phyloP scores from a whole-genome alignment of 2,113 vertebrate species.

The Tretioscincus oriximinensis region DNA sequence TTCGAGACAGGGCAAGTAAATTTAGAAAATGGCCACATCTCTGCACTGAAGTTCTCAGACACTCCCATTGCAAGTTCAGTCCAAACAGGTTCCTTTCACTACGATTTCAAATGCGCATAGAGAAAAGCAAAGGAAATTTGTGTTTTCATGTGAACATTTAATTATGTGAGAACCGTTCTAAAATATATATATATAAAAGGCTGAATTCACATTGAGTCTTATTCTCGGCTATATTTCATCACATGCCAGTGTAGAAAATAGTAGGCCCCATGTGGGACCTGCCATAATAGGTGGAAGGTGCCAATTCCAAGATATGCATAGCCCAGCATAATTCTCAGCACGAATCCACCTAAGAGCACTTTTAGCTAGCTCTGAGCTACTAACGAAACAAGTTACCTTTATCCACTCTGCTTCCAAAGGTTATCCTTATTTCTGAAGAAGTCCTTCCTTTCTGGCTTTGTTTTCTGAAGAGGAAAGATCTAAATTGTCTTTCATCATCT shows the following conservation, averaged over 20 bases:
- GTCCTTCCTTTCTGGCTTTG: slow-evolving; percentile 9
- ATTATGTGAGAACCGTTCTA: background rate
- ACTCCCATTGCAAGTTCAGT: no score
- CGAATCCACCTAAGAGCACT: background rate
- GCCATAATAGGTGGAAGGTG: no score
- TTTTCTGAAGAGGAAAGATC: background rate
- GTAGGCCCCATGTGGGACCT: no score
- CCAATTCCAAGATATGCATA: no score
- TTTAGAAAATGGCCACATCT: background rate
- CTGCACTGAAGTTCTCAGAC: background rate
- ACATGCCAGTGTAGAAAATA: background rate
- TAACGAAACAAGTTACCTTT: background rate
- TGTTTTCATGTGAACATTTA: background rate
- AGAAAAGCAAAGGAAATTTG: background rate
- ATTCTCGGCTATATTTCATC: no score
- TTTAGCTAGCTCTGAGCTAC: background rate
- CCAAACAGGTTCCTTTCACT: background rate
- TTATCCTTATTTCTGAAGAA: slow-evolving; percentile 9
- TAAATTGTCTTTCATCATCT: background rate
- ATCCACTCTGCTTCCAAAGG: slow-evolving; percentile 10
- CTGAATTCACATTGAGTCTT: slow-evolving; percentile 25
- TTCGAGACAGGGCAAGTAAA: no score
- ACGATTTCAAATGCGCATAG: background rate
- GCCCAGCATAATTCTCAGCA: no score
- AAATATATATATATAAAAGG: background rate